Percentiles rank a stretch among this genome's conserved stretches.
Evolutionary conservation across 2,797 vertebrate genomes (phyloP).

Genomic region (Pitangus sulphuratus): DNA sequence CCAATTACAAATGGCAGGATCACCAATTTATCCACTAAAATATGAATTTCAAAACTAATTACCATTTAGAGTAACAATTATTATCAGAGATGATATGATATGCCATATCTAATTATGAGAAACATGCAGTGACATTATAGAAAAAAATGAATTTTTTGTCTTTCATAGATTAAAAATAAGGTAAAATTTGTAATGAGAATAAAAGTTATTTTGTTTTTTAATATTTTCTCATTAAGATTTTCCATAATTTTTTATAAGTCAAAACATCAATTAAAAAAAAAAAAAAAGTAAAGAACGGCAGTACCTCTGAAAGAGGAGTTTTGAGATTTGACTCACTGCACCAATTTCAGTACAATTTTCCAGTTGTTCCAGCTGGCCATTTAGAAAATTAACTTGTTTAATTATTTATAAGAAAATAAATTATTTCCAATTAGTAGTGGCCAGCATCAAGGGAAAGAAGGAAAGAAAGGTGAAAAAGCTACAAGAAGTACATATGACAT

Average conservation of each 20-base stretch:
- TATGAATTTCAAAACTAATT: not conserved
- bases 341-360: not conserved
- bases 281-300: not conserved
- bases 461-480: not conserved
- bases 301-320: not conserved
- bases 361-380: not conserved
- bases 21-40: not conserved
- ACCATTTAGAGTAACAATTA: not conserved
- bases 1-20: not conserved
- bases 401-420: not conserved
- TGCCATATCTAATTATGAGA: not conserved
- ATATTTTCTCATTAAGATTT: not conserved
- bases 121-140: not conserved
- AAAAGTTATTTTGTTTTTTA: not conserved
- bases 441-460: not conserved
- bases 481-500: not conserved
- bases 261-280: not conserved
- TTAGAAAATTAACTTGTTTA: not conserved
- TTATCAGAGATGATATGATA: not conserved
- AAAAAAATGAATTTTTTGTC: not conserved
- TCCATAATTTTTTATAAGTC: not conserved
- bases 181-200: not conserved
- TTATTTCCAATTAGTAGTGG: not conserved
- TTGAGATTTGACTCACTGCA: not conserved
- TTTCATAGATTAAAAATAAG: not conserved